Evolutionary conservation across 1,140 invertebrate genomes (phyloP).

Genomic region (Liolophura sinensis): DNA sequence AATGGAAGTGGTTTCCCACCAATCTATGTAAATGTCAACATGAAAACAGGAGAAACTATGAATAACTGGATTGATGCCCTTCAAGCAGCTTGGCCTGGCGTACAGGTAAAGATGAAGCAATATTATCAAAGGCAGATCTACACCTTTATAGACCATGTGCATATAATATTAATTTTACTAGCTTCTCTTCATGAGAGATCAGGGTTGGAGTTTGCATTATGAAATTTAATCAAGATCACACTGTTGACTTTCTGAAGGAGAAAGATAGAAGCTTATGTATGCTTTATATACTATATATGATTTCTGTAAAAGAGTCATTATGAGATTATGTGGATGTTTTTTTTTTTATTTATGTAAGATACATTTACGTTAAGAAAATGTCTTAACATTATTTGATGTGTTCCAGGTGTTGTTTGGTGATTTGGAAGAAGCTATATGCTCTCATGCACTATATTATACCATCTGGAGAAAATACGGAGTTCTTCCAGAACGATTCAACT

Average conservation of each 20-base stretch:
- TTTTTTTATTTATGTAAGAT: background rate
- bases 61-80: slow-evolving; percentile 74
- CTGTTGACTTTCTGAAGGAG: too few species aligned
- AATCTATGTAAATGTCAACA: slow-evolving; percentile 74
- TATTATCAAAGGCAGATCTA: too few species aligned
- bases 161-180: too few species aligned
- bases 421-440: slow-evolving; percentile 74
- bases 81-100: slow-evolving; percentile 69
- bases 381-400: background rate
- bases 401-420: slow-evolving; percentile 69
- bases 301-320: background rate
- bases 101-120: slow-evolving; percentile 66
- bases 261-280: too few species aligned
- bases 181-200: too few species aligned
- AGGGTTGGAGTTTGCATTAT: too few species aligned
- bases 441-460: slow-evolving; percentile 70
- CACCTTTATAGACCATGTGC: too few species aligned
- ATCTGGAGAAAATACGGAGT: slow-evolving; percentile 71
- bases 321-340: slow-evolving; percentile 12
- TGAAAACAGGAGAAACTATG: slow-evolving; percentile 67
- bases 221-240: too few species aligned
- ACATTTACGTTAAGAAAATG: background rate
- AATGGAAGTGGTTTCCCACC: slow-evolving; percentile 68
- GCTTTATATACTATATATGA: too few species aligned
- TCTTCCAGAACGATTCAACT: slow-evolving; percentile 73